Percentiles rank a stretch among this genome's conserved stretches.
phyloP scores from a whole-genome alignment of 64 coral and sea anemone species.

The Dendrophyllia cribrosa region DNA sequence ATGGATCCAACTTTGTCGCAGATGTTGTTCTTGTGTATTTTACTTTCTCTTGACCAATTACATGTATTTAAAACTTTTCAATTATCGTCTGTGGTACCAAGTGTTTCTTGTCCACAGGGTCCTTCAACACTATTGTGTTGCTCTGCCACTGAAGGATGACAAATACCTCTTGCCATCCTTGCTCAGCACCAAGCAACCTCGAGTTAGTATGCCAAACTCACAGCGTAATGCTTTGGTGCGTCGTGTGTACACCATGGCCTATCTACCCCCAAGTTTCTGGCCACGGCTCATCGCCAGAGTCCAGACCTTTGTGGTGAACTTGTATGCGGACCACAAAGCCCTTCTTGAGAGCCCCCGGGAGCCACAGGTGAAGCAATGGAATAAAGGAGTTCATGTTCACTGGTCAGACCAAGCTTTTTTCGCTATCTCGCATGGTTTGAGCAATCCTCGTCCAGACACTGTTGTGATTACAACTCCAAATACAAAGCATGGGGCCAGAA shows the following conservation, averaged over 20 bases:
- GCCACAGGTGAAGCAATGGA: constrained; percentile 80
- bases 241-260: constrained; percentile 83
- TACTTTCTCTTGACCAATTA: too few species aligned
- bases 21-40: too few species aligned
- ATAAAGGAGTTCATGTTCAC: constrained; percentile 66
- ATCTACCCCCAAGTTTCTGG: constrained; percentile 87
- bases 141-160: constrained; percentile 67
- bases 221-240: constrained; percentile 8
- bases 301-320: constrained; percentile 57
- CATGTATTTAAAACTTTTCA: too few species aligned
- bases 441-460: constrained; percentile 32
- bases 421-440: constrained; percentile 34
- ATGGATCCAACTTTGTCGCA: too few species aligned
- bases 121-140: constrained; percentile 80
- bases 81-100: too few species aligned
- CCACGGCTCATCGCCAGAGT: constrained; percentile 66
- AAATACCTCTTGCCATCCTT: constrained; percentile 78
- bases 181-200: constrained; percentile 23
- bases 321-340: constrained; percentile 34
- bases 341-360: constrained; percentile 9
- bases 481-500: constrained; percentile 56
- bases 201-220: constrained; percentile 37
- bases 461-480: constrained; percentile 78
- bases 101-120: constrained; percentile 46
- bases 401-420: constrained; percentile 74